Evolutionary conservation across 2,113 vertebrate genomes (phyloP).

Genomic region (Dromas ardeola): DNA sequence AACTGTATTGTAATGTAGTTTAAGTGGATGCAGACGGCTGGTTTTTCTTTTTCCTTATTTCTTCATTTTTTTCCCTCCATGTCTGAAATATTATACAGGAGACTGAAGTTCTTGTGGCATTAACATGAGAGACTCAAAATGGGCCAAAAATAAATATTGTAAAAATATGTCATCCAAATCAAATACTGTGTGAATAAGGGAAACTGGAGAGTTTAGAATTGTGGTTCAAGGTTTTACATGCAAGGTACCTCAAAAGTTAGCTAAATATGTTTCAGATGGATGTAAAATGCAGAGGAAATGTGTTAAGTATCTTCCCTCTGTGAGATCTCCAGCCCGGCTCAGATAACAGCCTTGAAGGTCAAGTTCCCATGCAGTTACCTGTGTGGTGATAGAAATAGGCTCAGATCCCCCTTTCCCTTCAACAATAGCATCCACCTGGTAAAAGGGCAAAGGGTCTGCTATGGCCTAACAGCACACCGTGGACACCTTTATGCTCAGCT

Average conservation of each 20-base stretch:
- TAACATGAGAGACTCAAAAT: constrained; percentile 37
- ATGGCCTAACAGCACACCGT: fast-evolving
- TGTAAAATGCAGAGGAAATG: constrained; percentile 23
- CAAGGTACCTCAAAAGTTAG: constrained; percentile 38
- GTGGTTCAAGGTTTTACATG: constrained; percentile 37
- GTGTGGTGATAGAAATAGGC: not conserved
- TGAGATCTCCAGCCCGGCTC: not conserved
- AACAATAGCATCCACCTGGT: not conserved
- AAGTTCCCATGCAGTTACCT: not conserved
- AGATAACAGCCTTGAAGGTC: not conserved
- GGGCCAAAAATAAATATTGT: constrained; percentile 34
- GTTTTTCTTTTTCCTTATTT: constrained; percentile 20
- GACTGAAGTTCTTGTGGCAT: constrained; percentile 43
- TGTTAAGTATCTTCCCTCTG: not conserved
- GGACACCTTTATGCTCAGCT: not conserved
- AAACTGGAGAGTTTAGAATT: constrained; percentile 47
- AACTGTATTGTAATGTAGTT: constrained; percentile 37
- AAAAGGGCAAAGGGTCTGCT: not conserved
- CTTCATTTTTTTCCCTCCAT: not conserved
- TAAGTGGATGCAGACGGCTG: constrained; percentile 58
- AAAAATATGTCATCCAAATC: constrained; percentile 61
- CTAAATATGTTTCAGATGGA: constrained; percentile 44
- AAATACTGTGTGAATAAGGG: constrained; percentile 51
- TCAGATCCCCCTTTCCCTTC: not conserved
- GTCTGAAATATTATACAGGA: constrained; percentile 58